Conservation (phyloP, 2,797 vertebrate species). For the Leptoclinus maculatus region DNA sequence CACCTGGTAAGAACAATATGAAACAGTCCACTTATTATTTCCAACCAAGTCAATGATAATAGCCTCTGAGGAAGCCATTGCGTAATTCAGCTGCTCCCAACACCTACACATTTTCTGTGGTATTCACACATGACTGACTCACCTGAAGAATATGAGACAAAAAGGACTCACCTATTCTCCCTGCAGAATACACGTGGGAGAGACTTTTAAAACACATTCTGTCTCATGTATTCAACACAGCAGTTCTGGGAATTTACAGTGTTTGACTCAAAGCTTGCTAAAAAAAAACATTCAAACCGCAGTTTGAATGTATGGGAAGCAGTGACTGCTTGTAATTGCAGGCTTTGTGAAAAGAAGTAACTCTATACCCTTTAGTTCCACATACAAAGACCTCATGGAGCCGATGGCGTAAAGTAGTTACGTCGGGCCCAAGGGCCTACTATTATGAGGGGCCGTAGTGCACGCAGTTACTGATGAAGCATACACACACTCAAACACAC, state of each 20-base stretch:
- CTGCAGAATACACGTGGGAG: not conserved
- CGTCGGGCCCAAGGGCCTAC: too few relatives aligned
- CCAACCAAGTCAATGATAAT: slow-evolving; percentile 1
- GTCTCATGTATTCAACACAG: not conserved
- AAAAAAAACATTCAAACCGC: not conserved
- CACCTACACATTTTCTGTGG: slow-evolving; percentile 22
- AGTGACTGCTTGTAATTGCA: too few relatives aligned
- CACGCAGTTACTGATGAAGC: too few relatives aligned
- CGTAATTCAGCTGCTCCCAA: slow-evolving; percentile 26
- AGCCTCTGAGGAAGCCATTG: not conserved
- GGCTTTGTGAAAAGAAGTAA: slow-evolving; percentile 23
- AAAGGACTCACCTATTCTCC: not conserved
- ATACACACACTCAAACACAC: too few relatives aligned
- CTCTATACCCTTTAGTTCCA: slow-evolving; percentile 2
- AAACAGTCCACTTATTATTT: not conserved
- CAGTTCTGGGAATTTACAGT: slow-evolving; percentile 6
- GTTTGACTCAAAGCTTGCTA: slow-evolving; percentile 8
- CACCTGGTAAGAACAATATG: not conserved
- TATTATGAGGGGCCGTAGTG: too few relatives aligned
- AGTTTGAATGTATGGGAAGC: slow-evolving; percentile 1
- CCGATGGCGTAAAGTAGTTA: too few relatives aligned
- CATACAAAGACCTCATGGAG: slow-evolving; percentile 6
- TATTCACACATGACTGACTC: slow-evolving; percentile 38
- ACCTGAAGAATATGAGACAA: slow-evolving; percentile 7
- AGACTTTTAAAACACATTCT: not conserved